Evolutionary conservation across 1,140 invertebrate genomes (phyloP).

Genomic region (Meloidogyne hapla): DNA sequence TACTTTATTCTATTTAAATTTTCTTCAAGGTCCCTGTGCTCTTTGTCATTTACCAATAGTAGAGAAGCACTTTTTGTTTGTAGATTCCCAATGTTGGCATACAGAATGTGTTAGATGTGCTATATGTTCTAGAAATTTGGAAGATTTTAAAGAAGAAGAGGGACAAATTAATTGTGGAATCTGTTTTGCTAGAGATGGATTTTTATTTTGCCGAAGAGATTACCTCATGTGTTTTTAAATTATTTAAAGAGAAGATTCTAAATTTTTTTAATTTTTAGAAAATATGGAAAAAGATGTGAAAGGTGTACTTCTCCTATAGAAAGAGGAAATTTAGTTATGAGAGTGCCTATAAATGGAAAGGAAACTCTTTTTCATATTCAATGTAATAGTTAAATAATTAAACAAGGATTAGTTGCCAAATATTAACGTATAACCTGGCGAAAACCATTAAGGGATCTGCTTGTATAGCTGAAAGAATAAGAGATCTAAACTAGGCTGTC

Average conservation of each 20-base stretch:
- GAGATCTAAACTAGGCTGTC: no score
- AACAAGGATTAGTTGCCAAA: background rate
- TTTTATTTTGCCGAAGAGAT: constrained; percentile 2
- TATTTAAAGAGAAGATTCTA: background rate
- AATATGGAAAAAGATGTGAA: constrained; percentile 21
- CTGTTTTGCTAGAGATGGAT: no score
- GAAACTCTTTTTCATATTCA: constrained; percentile 16
- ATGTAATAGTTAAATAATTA: background rate
- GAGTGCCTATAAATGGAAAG: constrained; percentile 10
- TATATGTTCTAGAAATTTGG: constrained; percentile 33
- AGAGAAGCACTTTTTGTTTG: constrained; percentile 35
- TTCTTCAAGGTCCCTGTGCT: constrained; percentile 26
- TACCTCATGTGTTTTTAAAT: background rate
- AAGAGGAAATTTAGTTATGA: constrained; percentile 19
- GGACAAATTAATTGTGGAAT: no score
- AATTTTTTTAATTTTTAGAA: constrained; percentile 10
- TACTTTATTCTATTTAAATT: background rate
- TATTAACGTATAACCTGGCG: background rate
- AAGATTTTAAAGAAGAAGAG: background rate
- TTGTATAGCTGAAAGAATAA: no score
- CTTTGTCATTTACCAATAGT: constrained; percentile 27
- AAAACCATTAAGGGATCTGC: no score
- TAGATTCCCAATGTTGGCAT: constrained; percentile 39
- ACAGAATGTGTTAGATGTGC: constrained; percentile 34
- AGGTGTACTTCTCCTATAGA: constrained; percentile 3